Conservation (phyloP, 1,140 invertebrate species). For the Cydia strobilella region DNA sequence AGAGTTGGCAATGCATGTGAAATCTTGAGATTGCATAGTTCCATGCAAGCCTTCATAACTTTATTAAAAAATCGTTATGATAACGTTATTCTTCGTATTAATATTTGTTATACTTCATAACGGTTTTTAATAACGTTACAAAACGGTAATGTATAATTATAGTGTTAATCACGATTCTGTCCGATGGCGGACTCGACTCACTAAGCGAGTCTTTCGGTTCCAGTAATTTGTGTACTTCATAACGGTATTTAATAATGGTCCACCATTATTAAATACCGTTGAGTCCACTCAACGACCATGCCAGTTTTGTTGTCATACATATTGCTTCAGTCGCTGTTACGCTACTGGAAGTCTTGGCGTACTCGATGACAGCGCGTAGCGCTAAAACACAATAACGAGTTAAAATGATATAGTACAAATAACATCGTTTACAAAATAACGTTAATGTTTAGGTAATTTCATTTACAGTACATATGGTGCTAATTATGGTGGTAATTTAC, state of each 20-base stretch:
- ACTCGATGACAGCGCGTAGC: too few relatives aligned
- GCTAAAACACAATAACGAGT: too few relatives aligned
- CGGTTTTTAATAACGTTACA: constrained; percentile 8
- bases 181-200: not conserved
- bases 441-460: too few relatives aligned
- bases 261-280: too few relatives aligned
- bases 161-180: too few relatives aligned
- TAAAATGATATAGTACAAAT: too few relatives aligned
- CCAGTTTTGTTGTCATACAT: not conserved
- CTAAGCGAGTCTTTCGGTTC: not conserved
- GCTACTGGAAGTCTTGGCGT: not conserved
- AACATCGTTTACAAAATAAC: too few relatives aligned
- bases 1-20: constrained; percentile 20
- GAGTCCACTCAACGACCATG: too few relatives aligned
- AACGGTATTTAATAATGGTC: too few relatives aligned
- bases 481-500: too few relatives aligned
- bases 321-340: not conserved
- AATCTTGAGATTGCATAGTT: constrained; percentile 19
- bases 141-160: not conserved
- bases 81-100: not conserved
- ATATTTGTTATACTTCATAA: not conserved
- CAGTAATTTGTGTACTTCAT: too few relatives aligned
- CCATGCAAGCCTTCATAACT: constrained; percentile 2
- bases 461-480: too few relatives aligned
- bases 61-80: constrained; percentile 5